Evolutionary conservation across 2,797 vertebrate species (phyloP).

Genomic region (Pseudomugil tenellus): DNA sequence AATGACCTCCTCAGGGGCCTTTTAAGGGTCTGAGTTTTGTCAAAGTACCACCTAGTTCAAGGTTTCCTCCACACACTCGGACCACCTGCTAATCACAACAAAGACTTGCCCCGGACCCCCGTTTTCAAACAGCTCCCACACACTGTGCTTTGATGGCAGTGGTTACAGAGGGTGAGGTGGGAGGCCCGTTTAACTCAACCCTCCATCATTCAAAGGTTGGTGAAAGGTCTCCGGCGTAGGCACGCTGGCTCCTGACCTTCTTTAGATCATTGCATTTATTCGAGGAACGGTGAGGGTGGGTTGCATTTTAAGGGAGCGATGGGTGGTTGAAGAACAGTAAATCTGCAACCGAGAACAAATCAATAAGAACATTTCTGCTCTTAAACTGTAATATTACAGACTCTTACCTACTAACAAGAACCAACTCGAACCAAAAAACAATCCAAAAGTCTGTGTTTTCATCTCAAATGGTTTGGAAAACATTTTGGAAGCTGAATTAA

Average conservation of each 20-base stretch:
- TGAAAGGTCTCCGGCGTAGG: conserved; percentile 49
- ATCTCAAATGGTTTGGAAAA: not conserved
- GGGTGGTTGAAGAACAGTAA: conserved; percentile 25
- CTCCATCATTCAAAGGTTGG: conserved; percentile 50
- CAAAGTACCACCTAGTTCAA: conserved; percentile 25
- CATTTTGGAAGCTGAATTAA: not conserved
- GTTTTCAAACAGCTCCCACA: conserved; percentile 37
- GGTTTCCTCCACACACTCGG: conserved; percentile 37
- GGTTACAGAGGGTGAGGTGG: conserved; percentile 30
- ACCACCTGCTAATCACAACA: conserved; percentile 59
- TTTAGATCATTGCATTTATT: conserved; percentile 26
- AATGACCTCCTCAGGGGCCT: conserved; percentile 40
- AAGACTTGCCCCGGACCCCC: conserved; percentile 8
- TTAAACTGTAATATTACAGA: not conserved
- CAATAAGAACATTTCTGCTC: not conserved
- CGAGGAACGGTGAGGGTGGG: conserved; percentile 30
- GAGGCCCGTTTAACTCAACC: conserved; percentile 30
- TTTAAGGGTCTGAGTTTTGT: conserved; percentile 11
- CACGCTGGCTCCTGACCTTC: conserved; percentile 53
- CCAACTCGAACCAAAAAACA: conserved; percentile 1
- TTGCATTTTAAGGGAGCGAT: conserved; percentile 18
- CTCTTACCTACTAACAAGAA: not conserved
- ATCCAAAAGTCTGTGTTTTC: not conserved
- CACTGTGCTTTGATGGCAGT: conserved; percentile 50
- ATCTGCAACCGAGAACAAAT: not conserved